Conservation (phyloP, 2,888 invertebrate genomes). For the Caenorhabditis macrosperma region DNA sequence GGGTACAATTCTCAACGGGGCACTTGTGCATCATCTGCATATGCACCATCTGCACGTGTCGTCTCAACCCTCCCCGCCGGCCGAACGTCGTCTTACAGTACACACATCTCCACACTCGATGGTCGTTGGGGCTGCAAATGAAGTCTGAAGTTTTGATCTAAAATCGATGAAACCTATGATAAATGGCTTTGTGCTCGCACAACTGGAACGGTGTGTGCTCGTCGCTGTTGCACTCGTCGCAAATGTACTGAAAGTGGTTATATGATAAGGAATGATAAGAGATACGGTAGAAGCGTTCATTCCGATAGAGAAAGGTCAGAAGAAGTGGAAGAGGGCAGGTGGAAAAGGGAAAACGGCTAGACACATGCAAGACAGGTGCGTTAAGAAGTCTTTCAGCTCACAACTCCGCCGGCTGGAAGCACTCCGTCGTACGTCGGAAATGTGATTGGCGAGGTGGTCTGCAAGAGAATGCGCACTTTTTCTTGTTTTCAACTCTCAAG, state of each 20-base stretch:
- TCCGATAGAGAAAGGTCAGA: neutral
- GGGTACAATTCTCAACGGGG: slow-evolving; percentile 62
- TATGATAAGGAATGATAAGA: neutral
- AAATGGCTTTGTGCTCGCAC: slow-evolving; percentile 46
- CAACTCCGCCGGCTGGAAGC: slow-evolving; percentile 14
- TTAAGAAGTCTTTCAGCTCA: slow-evolving; percentile 5
- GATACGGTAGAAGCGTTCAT: neutral
- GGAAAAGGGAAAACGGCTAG: neutral
- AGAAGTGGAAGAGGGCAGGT: neutral
- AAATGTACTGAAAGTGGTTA: slow-evolving; percentile 22
- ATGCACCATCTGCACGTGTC: slow-evolving; percentile 84
- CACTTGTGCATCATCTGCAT: slow-evolving; percentile 72
- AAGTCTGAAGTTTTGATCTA: neutral
- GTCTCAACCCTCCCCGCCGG: slow-evolving; percentile 84
- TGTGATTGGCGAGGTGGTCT: too few relatives aligned
- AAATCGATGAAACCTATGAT: slow-evolving; percentile 12
- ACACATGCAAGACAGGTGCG: neutral
- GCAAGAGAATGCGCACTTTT: too few relatives aligned
- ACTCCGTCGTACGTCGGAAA: too few relatives aligned
- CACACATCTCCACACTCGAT: slow-evolving; percentile 84
- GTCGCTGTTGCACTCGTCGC: slow-evolving; percentile 20
- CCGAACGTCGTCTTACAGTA: slow-evolving; percentile 85
- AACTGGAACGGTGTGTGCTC: slow-evolving; percentile 22
- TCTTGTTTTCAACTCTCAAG: too few relatives aligned
- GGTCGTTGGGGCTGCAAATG: slow-evolving; percentile 12